Base-by-base conservation (phyloP, 2,888 invertebrate species). In the Fragum sueziense region DNA sequence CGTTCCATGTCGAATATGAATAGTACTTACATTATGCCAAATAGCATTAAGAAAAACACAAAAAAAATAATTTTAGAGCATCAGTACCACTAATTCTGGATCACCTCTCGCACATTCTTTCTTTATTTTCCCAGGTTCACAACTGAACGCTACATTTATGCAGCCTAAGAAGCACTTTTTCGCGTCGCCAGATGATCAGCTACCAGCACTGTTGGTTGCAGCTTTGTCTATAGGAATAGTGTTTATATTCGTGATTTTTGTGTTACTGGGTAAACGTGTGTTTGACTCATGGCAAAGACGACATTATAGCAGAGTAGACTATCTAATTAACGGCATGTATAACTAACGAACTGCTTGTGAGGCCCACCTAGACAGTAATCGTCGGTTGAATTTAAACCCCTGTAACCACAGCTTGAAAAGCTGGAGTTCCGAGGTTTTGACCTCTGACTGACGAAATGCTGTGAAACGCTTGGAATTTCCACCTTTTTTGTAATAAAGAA, bases 321-420 rank as follows among this genome's bases (percentile, higher is more conserved):
- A 89, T 75, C 79, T 91, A 9, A 88, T 90, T 1, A 90, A 91
- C 76, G 91, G 91, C 33, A 91, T 91, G 88, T 91, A 90, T 72
- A 88, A 88, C 70, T 89, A 72, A 80, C 51, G 22, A 7, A 6
- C n/a, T n/a, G n/a, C n/a, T n/a, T n/a, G n/a, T n/a, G n/a, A n/a
- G n/a, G n/a, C n/a, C n/a, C n/a, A n/a, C n/a, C n/a, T n/a, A n/a
- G n/a, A n/a, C n/a, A n/a, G n/a, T n/a, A n/a, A n/a, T n/a, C n/a
- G n/a, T n/a, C n/a, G n/a, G n/a, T n/a, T n/a, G n/a, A n/a, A n/a
- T n/a, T n/a, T n/a, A n/a, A n/a, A n/a, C n/a, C n/a, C n/a, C n/a
- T n/a, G n/a, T n/a, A n/a, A n/a, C n/a, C n/a, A n/a, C n/a, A n/a
- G n/a, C n/a, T n/a, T n/a, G n/a, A n/a, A n/a, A n/a, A n/a, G n/a